Evolutionary conservation across 2,888 invertebrate species (phyloP).

Genomic region (Torymus tubicola): DNA sequence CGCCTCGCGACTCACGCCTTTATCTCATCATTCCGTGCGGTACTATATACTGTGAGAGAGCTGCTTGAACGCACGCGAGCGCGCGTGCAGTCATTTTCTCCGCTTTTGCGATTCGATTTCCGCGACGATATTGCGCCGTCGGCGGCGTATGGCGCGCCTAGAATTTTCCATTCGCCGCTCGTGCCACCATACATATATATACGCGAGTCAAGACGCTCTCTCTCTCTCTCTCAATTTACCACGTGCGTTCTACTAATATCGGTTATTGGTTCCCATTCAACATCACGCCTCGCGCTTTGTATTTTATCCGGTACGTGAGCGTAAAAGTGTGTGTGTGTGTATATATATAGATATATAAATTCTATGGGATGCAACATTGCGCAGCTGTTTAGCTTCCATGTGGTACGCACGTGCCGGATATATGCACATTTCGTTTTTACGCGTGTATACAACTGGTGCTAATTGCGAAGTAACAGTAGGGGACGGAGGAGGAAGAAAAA

Average conservation of each 20-base stretch:
- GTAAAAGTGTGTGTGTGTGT: neutral
- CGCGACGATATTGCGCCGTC: slow-evolving; percentile 72
- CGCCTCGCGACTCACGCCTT: no score
- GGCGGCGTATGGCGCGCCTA: slow-evolving; percentile 62
- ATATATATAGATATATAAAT: no score
- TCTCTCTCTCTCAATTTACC: slow-evolving; percentile 50
- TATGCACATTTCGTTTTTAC: neutral
- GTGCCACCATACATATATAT: slow-evolving; percentile 34
- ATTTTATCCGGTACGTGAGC: no score
- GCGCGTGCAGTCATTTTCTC: slow-evolving; percentile 70
- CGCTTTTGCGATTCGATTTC: slow-evolving; percentile 74
- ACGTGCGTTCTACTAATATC: slow-evolving; percentile 52
- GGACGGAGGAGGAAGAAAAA: neutral
- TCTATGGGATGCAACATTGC: no score
- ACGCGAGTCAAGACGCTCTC: slow-evolving; percentile 16
- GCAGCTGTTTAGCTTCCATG: slow-evolving; percentile 11
- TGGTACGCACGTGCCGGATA: no score
- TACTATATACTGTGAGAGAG: no score
- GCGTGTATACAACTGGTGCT: neutral
- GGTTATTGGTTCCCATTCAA: slow-evolving; percentile 49
- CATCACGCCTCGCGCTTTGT: neutral
- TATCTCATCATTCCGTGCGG: neutral
- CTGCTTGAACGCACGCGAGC: no score
- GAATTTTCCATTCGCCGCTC: slow-evolving; percentile 70
- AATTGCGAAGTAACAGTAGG: slow-evolving; percentile 32